Base-by-base conservation (phyloP, 2,113 vertebrate genomes). In the Dissostichus mawsoni region DNA sequence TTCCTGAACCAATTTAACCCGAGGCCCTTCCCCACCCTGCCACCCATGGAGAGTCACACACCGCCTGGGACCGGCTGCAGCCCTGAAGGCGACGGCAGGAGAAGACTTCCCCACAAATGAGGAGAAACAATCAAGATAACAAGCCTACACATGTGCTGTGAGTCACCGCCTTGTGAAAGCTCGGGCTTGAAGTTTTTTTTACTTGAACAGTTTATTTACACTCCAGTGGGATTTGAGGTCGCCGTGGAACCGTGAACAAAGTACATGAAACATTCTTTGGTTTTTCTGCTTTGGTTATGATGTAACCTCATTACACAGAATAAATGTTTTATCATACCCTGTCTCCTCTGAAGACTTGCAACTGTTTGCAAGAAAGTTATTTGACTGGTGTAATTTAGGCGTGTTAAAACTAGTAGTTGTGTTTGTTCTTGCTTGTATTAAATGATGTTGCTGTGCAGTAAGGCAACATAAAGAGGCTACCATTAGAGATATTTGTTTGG, bases 41-140 rank as follows among this genome's bases (percentile, higher is more conserved):
- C 89, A 89, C 87, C 90, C 90, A 86, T 8, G 11, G 86, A 87
- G 86, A 8, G 57, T 76, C 71, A 72, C 86, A 66, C 14, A 17
- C 75, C 10, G 41, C 69, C 74, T 58, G 53, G 47, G 74, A 82
- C 72, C 55, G 20, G 67, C 63, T 36, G 10, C 23, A 74, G 64
- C 81, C 82, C 84, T 11, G 69, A 25, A 78, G 87, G 90, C 68
- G 50, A 64, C 58, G 0, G 33, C 2, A 25, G 57, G 29, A 73
- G 44, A 81, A 48, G 33, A 80, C 82, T 36, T 81, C 52, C 80
- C 70, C 65, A 70, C 71, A 90, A 83, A 78, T 61, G 50, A 87
- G 23, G 50, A 82, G 69, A 29, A 70, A 69, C 67, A 66, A 82
- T 87, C 57, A 41, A 82, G 73, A 82, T 80, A 88, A 83, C 82